Base-by-base conservation (phyloP, 1,140 invertebrate genomes). In the Bacillus rossius region DNA sequence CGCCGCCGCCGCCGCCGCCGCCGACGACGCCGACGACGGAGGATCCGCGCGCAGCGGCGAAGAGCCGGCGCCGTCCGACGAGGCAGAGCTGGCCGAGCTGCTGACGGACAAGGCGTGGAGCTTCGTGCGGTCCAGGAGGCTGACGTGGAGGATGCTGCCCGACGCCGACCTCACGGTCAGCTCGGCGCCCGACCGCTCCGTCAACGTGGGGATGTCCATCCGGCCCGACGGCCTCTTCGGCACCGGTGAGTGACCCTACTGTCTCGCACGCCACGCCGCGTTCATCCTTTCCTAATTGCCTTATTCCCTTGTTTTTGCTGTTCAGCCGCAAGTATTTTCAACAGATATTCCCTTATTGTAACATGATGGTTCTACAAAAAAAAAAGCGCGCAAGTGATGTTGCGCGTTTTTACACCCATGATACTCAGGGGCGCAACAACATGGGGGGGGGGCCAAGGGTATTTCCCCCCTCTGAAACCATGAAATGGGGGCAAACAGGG, bases 101-200 rank as follows among this genome's bases (percentile, higher is more conserved):
- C 20, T 57, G 8, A 23, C 55, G 2, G 26, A 57, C 55, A 57
- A 57, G 26, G 22, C 89, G 23, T 87, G 82, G 78, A 78, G 79
- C 51, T 92, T 89, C 67, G 77, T 88, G 14, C 84, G 81, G 45
- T 87, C 86, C 1, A 77, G 89, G 54, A 81, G 83, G 4, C 68
- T 88, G 54, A 80, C 81, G 65, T 86, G 84, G 77, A 81, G 80
- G 65, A 73, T 90, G 42, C 70, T 87, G 3, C 86, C 89, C 3
- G 86, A 87, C 55, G 83, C 87, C 29, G 88, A 92, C 64, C 79
- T 91, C 2, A 85, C 90, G 8, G 75, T 91, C 13, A 80, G 83
- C 20, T 81, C 84, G 3, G 81, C 77, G 14, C 83, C 83, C 43
- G 85, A 89, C 52, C 79, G 81, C 16, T 83, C 83, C 57, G 69